Conservation (phyloP, 2,888 invertebrate genomes). For the Thymelicus acteon region DNA sequence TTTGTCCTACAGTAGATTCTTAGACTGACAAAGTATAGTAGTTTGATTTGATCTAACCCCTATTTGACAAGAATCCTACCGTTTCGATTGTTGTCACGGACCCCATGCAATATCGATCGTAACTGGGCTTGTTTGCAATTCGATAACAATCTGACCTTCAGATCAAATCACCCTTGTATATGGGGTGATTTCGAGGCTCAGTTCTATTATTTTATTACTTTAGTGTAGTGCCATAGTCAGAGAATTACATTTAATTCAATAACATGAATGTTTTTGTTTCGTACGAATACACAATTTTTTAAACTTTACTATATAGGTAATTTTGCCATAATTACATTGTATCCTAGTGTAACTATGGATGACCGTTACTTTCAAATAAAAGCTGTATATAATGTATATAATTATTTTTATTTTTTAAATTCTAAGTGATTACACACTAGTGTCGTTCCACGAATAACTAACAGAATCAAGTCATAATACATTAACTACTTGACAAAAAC, state of each 20-base stretch:
- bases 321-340: too few relatives aligned
- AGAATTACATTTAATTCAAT: too few relatives aligned
- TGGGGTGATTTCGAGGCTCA: background rate
- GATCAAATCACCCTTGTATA: background rate
- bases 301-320: too few relatives aligned
- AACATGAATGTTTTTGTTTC: too few relatives aligned
- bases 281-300: too few relatives aligned
- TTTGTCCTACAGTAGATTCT: background rate
- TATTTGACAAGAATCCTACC: background rate
- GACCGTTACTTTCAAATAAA: too few relatives aligned
- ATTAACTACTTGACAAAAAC: background rate
- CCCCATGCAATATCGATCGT: conserved; percentile 11
- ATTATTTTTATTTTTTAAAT: too few relatives aligned
- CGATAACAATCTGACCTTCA: conserved; percentile 17
- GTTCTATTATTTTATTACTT: background rate
- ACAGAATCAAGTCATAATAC: background rate
- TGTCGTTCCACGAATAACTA: too few relatives aligned
- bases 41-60: background rate
- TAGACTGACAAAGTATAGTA: background rate
- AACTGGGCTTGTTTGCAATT: conserved; percentile 10
- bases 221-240: too few relatives aligned
- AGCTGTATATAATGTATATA: too few relatives aligned
- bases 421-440: too few relatives aligned
- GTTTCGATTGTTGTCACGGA: background rate
- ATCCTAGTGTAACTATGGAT: too few relatives aligned